phyloP scores from a whole-genome alignment of 2,888 invertebrate genomes.

The Galeruca laticollis region DNA sequence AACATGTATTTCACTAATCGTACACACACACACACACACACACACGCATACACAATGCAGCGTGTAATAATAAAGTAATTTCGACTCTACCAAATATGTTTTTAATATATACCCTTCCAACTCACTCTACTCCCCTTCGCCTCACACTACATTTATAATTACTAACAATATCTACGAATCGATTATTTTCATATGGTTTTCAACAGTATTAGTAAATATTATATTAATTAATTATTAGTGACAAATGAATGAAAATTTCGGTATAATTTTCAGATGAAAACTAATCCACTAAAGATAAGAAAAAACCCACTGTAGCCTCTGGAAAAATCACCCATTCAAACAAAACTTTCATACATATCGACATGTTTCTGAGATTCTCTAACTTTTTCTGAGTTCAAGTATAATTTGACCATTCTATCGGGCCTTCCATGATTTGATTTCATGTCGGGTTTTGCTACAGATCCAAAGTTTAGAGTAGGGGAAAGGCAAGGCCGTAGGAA shows the following conservation, averaged over 20 bases:
- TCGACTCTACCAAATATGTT: no score
- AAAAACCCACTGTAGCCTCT: not conserved
- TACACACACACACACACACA: no score
- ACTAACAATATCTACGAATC: no score
- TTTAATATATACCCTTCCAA: no score
- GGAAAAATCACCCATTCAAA: constrained; percentile 27
- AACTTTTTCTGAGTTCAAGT: constrained; percentile 20
- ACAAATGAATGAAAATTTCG: not conserved
- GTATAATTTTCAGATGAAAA: not conserved
- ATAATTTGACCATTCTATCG: constrained; percentile 36
- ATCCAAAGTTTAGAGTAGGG: not conserved
- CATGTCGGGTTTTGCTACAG: constrained; percentile 22
- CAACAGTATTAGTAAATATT: no score
- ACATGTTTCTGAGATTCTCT: constrained; percentile 18
- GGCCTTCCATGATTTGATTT: constrained; percentile 31
- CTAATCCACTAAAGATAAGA: not conserved
- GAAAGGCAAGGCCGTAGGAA: constrained; percentile 1
- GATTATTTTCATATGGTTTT: no score
- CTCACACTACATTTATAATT: no score
- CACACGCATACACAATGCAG: no score
- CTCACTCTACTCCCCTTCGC: no score
- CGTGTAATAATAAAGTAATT: no score
- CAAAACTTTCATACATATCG: constrained; percentile 36
- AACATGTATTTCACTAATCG: no score
- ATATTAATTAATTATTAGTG: no score